Conservation (phyloP, 2,888 invertebrate genomes). For the Vannuccia rotundouncinata region DNA sequence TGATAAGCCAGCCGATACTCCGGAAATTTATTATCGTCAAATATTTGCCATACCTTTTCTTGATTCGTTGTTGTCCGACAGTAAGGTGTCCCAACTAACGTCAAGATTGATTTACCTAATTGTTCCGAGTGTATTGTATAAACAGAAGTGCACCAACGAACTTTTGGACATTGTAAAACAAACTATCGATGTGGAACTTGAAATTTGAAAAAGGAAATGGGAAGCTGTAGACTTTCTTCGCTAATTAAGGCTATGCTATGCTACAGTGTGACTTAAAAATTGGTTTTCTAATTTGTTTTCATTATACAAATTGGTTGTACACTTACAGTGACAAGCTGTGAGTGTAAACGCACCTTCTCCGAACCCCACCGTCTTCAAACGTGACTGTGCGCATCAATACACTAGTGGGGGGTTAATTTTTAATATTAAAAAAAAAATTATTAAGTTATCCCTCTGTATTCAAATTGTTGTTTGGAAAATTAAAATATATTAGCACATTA, state of each 20-base stretch:
- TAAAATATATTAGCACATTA: too few relatives aligned
- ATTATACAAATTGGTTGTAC: background rate
- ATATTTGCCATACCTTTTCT: background rate
- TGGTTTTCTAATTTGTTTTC: background rate
- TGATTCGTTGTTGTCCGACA: background rate
- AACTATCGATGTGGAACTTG: background rate
- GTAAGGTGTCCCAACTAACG: background rate
- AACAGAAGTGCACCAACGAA: background rate
- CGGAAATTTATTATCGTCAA: background rate
- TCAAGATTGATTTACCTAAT: background rate
- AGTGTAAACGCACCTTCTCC: background rate
- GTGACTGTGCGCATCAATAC: background rate
- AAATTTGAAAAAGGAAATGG: background rate
- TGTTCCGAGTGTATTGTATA: background rate
- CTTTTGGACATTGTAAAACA: background rate
- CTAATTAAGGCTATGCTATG: background rate
- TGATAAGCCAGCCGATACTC: background rate
- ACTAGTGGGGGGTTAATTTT: too few relatives aligned
- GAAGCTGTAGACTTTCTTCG: background rate
- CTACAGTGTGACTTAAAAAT: background rate
- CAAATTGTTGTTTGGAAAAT: too few relatives aligned
- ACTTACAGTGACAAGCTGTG: background rate
- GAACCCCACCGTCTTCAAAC: background rate
- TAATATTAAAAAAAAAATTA: too few relatives aligned
- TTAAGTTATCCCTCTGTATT: too few relatives aligned